These are phyloP conservation scores for Acomys russatus DNA, from an alignment of 2,797 vertebrate genomes.

Conservation along the genomic window DNA sequence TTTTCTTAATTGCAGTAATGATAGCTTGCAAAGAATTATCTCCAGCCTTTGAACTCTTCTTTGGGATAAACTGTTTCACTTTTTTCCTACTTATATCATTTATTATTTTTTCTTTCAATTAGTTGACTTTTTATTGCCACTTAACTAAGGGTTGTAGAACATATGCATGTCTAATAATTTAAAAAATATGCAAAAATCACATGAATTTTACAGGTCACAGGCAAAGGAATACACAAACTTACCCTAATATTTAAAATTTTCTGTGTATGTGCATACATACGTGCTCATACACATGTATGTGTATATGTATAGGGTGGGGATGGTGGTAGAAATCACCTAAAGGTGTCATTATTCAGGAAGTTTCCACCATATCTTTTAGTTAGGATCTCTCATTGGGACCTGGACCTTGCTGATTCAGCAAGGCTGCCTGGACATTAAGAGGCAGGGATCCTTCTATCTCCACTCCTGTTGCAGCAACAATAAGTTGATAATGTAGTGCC, in stretches of 20 bases:
- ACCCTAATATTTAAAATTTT: neutral
- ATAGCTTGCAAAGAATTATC: neutral
- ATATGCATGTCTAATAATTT: neutral
- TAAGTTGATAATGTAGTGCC: neutral
- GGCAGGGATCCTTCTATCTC: neutral
- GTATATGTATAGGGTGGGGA: neutral
- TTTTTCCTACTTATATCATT: neutral
- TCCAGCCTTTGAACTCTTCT: neutral
- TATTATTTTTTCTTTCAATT: neutral
- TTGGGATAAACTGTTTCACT: neutral
- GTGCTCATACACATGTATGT: no score
- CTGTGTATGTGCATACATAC: neutral
- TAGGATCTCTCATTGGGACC: no score
- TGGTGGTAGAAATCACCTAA: neutral
- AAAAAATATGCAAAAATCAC: neutral
- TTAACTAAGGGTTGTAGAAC: neutral
- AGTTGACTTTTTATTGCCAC: neutral
- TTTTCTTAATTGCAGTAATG: neutral
- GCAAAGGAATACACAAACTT: neutral
- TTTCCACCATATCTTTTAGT: neutral
- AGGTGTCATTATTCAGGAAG: neutral
- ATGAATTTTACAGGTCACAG: neutral
- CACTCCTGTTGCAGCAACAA: neutral
- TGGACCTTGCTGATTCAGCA: neutral
- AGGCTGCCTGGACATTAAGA: neutral